Evolutionary conservation across 2,888 invertebrate species (phyloP), one percentile per base, ranked within the genome.

Genomic region (Dione vanillae): DNA sequence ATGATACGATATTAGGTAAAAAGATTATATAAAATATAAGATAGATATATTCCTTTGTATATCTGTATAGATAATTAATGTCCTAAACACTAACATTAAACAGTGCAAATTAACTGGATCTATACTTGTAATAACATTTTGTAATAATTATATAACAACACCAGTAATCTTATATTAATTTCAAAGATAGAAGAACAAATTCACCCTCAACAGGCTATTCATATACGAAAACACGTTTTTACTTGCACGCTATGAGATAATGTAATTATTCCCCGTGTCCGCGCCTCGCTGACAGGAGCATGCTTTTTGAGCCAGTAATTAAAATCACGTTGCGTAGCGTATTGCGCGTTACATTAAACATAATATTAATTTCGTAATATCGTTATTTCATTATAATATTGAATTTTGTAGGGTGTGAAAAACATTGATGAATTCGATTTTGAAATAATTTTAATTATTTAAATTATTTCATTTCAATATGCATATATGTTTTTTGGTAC

Each of bases 241-340:
- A 71, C 80, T 78, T 78, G 80, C 81, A 83, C 82, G 79, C 81
- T 81, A 82, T 79, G 81, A 85, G 84, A 88, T 88, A 88, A 87
- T 86, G 84, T 85, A 83, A 89, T 88, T 87, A 87, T 86, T 80
- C 79, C 74, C 77, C 80, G 75, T 80, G 81, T 83, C 79, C 73
- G 73, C 71, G 61, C 70, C 65, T 70, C 76, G 73, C 77, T 75
- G 72, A 79, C 76, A 76, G 71, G 66, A 74, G 70, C 69, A 61
- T 69, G 74, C 71, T 75, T 74, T 73, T 73, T 75, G 80, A 75
- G 73, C 76, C 69, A 72, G 76, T 78, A 79, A 78, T 79, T 80
- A 81, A 82, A 81, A 82, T 78, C 73, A 76, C 74, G 76, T 75
- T 66, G 75, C 65, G 74, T 76, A 73, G 74, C 71, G 61, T 64